Evolutionary conservation across 2,113 vertebrate species (phyloP).

Genomic region (Orientallactaga bullata): DNA sequence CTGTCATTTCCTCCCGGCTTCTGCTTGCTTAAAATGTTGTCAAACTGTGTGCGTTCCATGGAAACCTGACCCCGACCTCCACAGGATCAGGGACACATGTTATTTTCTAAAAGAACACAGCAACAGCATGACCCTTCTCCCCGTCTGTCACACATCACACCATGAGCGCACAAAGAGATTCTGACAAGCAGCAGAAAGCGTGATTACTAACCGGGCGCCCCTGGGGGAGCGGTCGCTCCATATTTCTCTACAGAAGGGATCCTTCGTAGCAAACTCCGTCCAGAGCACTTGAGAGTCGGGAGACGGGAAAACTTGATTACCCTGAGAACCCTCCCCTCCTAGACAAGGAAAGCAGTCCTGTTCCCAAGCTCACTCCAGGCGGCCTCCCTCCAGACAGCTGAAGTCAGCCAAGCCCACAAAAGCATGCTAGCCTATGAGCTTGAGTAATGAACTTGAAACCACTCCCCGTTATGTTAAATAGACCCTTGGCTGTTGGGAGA

Average conservation of each 20-base stretch:
- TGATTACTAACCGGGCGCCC: slow-evolving; percentile 86
- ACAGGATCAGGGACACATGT: background rate
- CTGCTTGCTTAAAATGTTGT: background rate
- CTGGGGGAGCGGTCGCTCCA: slow-evolving; percentile 71
- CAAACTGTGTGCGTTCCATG: background rate
- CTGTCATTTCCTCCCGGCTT: background rate
- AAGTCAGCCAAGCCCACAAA: slow-evolving; percentile 73
- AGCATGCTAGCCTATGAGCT: slow-evolving; percentile 81
- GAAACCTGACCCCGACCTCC: background rate
- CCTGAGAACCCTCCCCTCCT: slow-evolving; percentile 24
- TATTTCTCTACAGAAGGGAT: slow-evolving; percentile 58
- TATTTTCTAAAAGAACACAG: background rate
- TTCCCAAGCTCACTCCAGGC: slow-evolving; percentile 39
- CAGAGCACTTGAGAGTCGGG: too few relatives aligned
- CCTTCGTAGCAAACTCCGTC: background rate
- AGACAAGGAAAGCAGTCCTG: slow-evolving; percentile 2
- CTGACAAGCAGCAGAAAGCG: slow-evolving; percentile 11
- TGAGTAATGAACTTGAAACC: slow-evolving; percentile 68
- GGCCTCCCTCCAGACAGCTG: slow-evolving; percentile 60
- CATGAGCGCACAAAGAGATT: background rate
- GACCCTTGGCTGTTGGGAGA: slow-evolving; percentile 21
- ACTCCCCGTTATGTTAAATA: slow-evolving; percentile 78
- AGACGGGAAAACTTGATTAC: background rate
- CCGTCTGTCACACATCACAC: background rate
- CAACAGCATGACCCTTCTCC: background rate